phyloP scores from a whole-genome alignment of 2,888 invertebrate species.

The Xanthia icteritia region DNA sequence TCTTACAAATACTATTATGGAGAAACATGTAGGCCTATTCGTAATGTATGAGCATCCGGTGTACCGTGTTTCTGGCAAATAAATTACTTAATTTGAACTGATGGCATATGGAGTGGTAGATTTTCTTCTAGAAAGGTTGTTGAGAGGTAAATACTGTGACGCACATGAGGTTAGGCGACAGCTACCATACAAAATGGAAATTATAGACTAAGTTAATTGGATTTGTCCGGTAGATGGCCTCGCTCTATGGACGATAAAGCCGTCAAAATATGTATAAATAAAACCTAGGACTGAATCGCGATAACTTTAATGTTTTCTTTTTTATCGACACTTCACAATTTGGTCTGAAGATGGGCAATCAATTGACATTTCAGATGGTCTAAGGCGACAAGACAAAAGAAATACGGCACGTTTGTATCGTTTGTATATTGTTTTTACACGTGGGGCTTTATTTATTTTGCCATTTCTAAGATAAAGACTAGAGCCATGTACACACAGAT shows the following conservation, averaged over 20 bases:
- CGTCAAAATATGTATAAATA: no score
- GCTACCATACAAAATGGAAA: not conserved
- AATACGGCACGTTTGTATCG: conserved; percentile 28
- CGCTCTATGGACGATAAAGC: not conserved
- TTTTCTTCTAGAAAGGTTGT: not conserved
- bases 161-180: not conserved
- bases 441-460: conserved; percentile 38
- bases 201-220: not conserved
- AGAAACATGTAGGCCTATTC: not conserved
- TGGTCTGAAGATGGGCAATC: not conserved
- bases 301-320: not conserved
- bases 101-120: not conserved
- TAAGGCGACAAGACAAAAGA: conserved; percentile 14
- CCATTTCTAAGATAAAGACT: conserved; percentile 33
- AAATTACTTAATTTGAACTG: not conserved
- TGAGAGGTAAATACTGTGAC: not conserved
- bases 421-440: conserved; percentile 27
- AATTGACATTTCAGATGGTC: conserved; percentile 6
- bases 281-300: not conserved
- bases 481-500: conserved; percentile 18
- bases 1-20: not conserved
- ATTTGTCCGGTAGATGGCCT: not conserved
- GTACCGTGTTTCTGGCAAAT: not conserved
- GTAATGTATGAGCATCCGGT: not conserved
- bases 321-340: not conserved